Percentiles rank a stretch among this genome's conserved stretches.
These are phyloP conservation scores for Arizona elegans DNA, from an alignment of 2,113 vertebrate species.

Conservation along the genomic window DNA sequence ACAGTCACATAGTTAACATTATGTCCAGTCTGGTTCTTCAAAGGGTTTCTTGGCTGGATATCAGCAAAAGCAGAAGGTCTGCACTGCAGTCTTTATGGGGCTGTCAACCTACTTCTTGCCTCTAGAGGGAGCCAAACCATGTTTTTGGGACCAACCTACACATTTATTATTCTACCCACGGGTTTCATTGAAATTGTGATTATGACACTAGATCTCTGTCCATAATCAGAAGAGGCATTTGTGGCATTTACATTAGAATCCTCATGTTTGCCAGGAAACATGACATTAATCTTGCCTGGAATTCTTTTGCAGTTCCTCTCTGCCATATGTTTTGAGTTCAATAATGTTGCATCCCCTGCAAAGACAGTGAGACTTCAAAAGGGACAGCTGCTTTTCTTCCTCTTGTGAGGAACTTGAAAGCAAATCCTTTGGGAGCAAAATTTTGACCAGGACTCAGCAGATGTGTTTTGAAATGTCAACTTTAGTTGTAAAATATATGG, in stretches of 20 bases:
- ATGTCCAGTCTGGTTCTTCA: too few species aligned
- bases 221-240: neutral
- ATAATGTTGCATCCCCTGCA: neutral
- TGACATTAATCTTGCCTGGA: neutral
- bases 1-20: neutral
- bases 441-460: neutral
- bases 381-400: neutral
- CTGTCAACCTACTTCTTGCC: neutral
- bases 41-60: too few species aligned
- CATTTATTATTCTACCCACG: neutral
- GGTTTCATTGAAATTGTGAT: neutral
- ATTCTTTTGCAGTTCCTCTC: neutral
- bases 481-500: neutral
- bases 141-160: neutral
- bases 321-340: neutral
- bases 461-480: neutral
- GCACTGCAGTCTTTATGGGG: neutral
- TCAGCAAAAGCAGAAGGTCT: neutral
- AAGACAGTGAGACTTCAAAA: neutral
- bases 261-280: neutral
- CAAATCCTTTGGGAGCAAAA: neutral
- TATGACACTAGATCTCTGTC: neutral
- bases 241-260: neutral
- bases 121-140: conserved; percentile 4
- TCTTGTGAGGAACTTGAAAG: neutral